Conservation (phyloP, 2,888 invertebrate species). For the Cyclophora punctaria region DNA sequence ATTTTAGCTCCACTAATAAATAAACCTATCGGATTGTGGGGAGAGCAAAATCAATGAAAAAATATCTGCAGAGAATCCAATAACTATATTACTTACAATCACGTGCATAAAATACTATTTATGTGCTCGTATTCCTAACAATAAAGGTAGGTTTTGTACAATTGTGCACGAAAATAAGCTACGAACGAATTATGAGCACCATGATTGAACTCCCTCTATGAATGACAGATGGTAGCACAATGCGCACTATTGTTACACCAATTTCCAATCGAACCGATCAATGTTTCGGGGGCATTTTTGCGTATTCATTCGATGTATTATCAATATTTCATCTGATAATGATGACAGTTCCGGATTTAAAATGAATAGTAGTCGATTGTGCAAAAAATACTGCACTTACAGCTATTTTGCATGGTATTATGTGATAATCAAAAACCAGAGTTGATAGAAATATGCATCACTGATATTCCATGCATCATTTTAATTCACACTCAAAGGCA, state of each 20-base stretch:
- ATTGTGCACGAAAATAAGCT: constrained; percentile 45
- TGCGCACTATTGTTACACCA: constrained; percentile 50
- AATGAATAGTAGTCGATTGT: constrained; percentile 20
- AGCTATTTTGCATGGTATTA: neutral
- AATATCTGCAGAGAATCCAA: constrained; percentile 36
- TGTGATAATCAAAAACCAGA: no score
- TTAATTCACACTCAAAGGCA: no score
- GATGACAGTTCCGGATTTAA: constrained; percentile 36
- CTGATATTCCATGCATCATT: no score
- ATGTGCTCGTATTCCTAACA: constrained; percentile 43
- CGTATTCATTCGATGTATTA: constrained; percentile 47
- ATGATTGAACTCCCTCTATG: constrained; percentile 46
- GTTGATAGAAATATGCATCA: no score
- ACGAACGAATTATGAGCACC: constrained; percentile 52
- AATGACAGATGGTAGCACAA: constrained; percentile 68
- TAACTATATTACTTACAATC: constrained; percentile 53
- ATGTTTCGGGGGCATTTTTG: constrained; percentile 56
- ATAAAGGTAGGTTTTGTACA: constrained; percentile 47
- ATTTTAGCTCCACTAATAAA: constrained; percentile 66
- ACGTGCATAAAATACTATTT: constrained; percentile 45
- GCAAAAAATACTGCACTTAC: neutral
- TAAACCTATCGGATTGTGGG: constrained; percentile 62
- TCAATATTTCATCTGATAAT: constrained; percentile 41
- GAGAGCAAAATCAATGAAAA: constrained; percentile 22
- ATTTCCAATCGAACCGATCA: constrained; percentile 39